These are phyloP conservation scores for Tautogolabrus adspersus DNA, from an alignment of 2,113 vertebrate genomes.

Conservation along the genomic window DNA sequence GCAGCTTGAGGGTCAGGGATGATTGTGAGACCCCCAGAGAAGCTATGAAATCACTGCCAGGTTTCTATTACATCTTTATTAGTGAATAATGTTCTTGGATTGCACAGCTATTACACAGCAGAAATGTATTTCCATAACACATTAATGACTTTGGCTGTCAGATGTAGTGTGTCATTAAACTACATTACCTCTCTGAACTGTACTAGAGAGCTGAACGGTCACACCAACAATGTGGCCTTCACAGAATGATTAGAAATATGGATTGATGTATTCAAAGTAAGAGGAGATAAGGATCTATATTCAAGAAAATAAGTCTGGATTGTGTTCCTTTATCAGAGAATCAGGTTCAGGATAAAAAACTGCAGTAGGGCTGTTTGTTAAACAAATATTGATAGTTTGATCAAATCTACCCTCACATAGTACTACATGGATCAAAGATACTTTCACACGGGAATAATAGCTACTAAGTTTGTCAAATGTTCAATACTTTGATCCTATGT, in stretches of 20 bases:
- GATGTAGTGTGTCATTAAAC: neutral
- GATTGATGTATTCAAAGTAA: neutral
- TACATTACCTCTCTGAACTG: neutral
- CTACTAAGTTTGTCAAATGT: no score
- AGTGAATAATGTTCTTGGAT: constrained; percentile 25
- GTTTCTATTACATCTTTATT: constrained; percentile 34
- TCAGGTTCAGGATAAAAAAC: constrained; percentile 40
- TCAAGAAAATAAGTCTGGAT: neutral
- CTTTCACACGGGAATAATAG: no score
- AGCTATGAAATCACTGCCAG: constrained; percentile 13
- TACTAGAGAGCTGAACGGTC: neutral
- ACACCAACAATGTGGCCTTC: neutral
- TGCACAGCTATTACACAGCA: neutral
- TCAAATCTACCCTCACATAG: no score
- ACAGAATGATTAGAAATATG: neutral
- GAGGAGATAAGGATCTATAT: neutral
- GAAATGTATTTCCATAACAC: constrained; percentile 18
- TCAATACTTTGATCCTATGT: no score
- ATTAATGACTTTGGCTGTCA: constrained; percentile 15
- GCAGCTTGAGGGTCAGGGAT: neutral
- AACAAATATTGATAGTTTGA: no score
- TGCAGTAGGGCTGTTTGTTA: neutral
- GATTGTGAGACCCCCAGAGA: constrained; percentile 15
- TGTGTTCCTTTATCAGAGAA: constrained; percentile 10
- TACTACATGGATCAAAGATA: no score